Base-by-base conservation (phyloP, 2,888 invertebrate genomes). In the Dasypogon diadema region DNA sequence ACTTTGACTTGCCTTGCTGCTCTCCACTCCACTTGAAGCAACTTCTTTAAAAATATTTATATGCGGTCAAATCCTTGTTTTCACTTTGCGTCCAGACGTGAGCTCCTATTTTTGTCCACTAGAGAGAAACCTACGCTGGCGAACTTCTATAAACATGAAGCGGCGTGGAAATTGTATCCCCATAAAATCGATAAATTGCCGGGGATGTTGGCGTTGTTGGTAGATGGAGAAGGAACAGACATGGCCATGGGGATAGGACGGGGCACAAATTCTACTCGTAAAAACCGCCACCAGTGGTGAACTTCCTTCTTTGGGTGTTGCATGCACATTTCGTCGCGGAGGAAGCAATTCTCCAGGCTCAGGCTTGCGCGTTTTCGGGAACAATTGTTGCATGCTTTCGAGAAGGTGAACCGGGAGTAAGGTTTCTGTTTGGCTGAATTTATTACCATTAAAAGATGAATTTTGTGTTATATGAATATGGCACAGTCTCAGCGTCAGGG, bases 161-260 rank as follows among this genome's bases (percentile, higher is more conserved):
- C 70, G 18, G 70, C 30, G 54, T 51, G 54, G 21, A 70, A 21
- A 37, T 70, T 34, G 51, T 70, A 54, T 34, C 51, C 30, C 70
- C 54, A 54, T 54, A 51, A 70, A 70, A 70, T 70, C 70, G 70
- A 70, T 70, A 70, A 70, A 54, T 70, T 5, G 70, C 70, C 70
- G 70, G 70, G 70, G 54, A 14, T 70, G 51, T 22, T 37, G 51
- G 34, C n/a, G n/a, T n/a, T n/a, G n/a, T n/a, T n/a, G n/a, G n/a
- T n/a, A n/a, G 10, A n/a, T 34, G 12, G 1, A 63, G 16, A 10
- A 14, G 3, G 10, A 2, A 48, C 48, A 63, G 42, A 30, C 21
- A 14, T 42, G 37, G 21, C n/a, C 26, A 24, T 16, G 21, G 42
- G 46, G 16, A 48, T n/a, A 16, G 8, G 30, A 5, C 8, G 3